Evolutionary conservation across 2,888 invertebrate genomes (phyloP), one percentile per base, ranked within the genome.

Genomic region (Latrodectus hesperus): DNA sequence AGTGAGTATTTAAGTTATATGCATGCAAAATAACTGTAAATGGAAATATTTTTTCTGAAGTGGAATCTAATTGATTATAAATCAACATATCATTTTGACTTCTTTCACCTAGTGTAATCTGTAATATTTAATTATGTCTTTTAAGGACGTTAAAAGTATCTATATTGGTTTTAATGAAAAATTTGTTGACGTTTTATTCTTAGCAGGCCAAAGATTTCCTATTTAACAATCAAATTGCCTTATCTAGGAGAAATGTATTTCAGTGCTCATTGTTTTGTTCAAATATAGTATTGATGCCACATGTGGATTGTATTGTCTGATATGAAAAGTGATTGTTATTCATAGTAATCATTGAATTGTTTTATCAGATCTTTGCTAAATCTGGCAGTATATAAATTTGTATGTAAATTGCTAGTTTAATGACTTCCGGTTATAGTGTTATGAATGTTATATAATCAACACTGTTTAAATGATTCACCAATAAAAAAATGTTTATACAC

Each of bases 21-120:
- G 77, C 71, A 87, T 76, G 72, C 81, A 73, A 77, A 76, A 86
- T 80, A 80, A 49, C 64, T 38, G 60, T 51, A 82, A 73, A 81
- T 82, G 81, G 82, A 87, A 82, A 82, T 86, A 86, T 77, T 82
- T 87, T 87, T 82, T 80, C 81, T 86, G 86, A 86, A 80, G 86
- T 85, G 72, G n/a, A 51, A n/a, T 74, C 72, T 71, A 74, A 75
- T 70, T 71, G 71, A n/a, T 60, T 49, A 67, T 51, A 76, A 77
- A 76, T 67, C 73, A 67, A 74, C 81, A 81, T 81, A 81, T 81
- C 81, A 81, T 81, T 67, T 16, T n/a, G 52, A 53, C 26, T 80
- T 77, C 51, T 78, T 77, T 51, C 70, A 49, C 64, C 17, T 72
- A 72, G 12, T 53, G 38, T 72, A n/a, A 60, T 60, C 16, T 71